These are phyloP conservation scores for Tachina grossa DNA, from an alignment of 2,888 invertebrate species.

Conservation along the genomic window DNA sequence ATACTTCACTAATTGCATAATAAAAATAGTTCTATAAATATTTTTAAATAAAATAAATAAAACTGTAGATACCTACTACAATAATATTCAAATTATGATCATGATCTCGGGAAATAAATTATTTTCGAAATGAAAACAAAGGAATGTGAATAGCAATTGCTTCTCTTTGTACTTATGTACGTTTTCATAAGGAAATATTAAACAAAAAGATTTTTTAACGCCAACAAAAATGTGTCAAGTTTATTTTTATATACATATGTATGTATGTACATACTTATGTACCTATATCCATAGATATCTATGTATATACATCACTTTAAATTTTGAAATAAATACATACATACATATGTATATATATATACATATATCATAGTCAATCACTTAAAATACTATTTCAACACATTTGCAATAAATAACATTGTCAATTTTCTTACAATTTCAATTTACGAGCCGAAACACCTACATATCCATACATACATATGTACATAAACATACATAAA, in stretches of 20 bases:
- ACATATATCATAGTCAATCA: not conserved
- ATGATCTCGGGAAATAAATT: conserved; percentile 38
- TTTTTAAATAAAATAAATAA: conserved; percentile 30
- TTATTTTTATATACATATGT: conserved; percentile 35
- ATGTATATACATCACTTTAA: not conserved
- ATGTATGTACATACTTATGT: not conserved
- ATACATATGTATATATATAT: not conserved
- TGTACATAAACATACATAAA: not conserved
- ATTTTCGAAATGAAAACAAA: conserved; percentile 44
- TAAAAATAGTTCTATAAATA: conserved; percentile 35
- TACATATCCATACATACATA: not conserved
- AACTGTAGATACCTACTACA: not conserved
- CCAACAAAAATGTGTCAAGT: conserved; percentile 62
- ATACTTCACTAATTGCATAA: conserved; percentile 66
- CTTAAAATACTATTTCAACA: not conserved
- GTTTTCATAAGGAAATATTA: conserved; percentile 46
- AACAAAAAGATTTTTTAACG: conserved; percentile 16
- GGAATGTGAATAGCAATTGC: conserved; percentile 7
- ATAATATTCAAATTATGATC: conserved; percentile 27
- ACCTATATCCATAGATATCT: not conserved
- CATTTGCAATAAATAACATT: not conserved
- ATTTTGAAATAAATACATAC: not conserved
- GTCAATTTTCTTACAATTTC: conserved; percentile 24
- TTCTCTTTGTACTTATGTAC: not conserved
- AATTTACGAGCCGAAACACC: conserved; percentile 25